phyloP scores from a whole-genome alignment of 2,113 vertebrate species.

The Litocranius walleri region DNA sequence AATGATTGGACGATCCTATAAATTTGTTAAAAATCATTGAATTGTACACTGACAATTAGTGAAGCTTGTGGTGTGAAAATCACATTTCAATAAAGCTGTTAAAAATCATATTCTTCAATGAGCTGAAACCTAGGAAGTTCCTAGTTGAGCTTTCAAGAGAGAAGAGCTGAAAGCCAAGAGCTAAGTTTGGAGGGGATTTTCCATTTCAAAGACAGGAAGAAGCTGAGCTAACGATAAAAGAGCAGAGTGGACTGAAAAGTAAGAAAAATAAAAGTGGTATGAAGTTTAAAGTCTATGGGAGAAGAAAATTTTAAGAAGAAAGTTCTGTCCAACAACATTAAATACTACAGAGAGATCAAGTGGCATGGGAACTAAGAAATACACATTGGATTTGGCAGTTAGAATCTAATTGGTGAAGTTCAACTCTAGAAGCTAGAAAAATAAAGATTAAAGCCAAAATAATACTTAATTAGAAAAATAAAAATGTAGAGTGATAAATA shows the following conservation, averaged over 20 bases:
- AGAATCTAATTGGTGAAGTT: constrained; percentile 16
- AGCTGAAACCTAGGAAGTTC: not conserved
- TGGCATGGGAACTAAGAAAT: not conserved
- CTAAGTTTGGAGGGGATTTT: not conserved
- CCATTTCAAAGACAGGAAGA: not conserved
- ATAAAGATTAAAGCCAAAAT: constrained; percentile 11
- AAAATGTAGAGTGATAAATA: not conserved
- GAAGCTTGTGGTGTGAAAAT: not conserved
- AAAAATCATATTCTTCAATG: not conserved
- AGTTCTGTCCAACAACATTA: not conserved
- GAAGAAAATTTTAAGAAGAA: not conserved
- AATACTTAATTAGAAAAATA: not conserved
- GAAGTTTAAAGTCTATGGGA: not conserved
- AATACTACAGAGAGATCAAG: not conserved
- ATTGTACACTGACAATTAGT: not conserved
- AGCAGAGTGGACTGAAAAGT: not conserved
- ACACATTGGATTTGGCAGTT: not conserved
- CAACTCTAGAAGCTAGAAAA: not conserved
- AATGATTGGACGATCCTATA: not conserved
- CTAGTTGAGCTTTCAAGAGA: not conserved
- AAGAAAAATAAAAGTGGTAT: not conserved
- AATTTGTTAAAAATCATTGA: not conserved
- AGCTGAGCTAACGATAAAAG: not conserved
- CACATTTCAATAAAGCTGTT: not conserved
- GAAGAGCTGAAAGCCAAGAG: not conserved